Percentiles rank a stretch among this genome's conserved stretches.
phyloP scores from a whole-genome alignment of 2,888 invertebrate species.

The Oxystoma pomonae region DNA sequence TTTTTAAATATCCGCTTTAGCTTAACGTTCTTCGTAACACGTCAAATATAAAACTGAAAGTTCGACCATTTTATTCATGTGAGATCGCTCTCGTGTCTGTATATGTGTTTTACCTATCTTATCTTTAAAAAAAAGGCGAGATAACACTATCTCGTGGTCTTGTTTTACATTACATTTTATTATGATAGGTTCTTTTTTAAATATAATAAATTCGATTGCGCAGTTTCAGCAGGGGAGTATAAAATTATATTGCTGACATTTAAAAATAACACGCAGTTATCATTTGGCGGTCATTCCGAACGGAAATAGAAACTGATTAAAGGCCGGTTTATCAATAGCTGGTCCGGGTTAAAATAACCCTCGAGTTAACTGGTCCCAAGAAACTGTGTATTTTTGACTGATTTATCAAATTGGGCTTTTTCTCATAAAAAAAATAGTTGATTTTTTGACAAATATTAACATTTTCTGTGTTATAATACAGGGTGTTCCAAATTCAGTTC shows the following conservation, averaged over 20 bases:
- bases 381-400: too few species aligned
- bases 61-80: not conserved
- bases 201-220: not conserved
- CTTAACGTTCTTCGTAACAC: too few species aligned
- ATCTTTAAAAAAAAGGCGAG: slow-evolving; percentile 17
- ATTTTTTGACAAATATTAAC: too few species aligned
- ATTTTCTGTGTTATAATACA: too few species aligned
- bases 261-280: not conserved
- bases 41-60: not conserved
- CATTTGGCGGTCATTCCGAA: not conserved
- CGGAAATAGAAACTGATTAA: too few species aligned
- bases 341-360: too few species aligned
- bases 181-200: not conserved
- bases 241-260: not conserved
- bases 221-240: not conserved
- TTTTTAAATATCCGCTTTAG: too few species aligned
- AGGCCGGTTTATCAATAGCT: too few species aligned
- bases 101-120: slow-evolving; percentile 21
- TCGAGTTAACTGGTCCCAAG: too few species aligned
- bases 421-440: too few species aligned
- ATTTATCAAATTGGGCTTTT: too few species aligned
- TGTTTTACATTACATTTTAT: not conserved
- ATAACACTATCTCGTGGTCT: slow-evolving; percentile 11
- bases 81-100: slow-evolving; percentile 6
- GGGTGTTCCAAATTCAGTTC: too few species aligned